phyloP scores from a whole-genome alignment of 1,140 invertebrate genomes.

The Neodiprion pinetum region DNA sequence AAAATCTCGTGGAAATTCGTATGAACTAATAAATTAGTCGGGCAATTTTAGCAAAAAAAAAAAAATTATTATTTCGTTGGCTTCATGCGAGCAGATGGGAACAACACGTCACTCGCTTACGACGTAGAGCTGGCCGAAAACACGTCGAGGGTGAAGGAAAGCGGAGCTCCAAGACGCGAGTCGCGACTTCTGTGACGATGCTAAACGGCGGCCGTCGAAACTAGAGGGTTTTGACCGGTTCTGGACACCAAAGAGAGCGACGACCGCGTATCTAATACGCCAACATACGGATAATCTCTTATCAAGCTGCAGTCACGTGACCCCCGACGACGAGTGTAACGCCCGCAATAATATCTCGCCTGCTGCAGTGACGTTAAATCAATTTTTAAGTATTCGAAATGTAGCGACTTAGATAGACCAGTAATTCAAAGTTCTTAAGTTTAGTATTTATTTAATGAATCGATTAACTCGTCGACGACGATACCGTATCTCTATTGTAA shows the following conservation, averaged over 20 bases:
- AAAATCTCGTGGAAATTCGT: no score
- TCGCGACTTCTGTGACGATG: neutral
- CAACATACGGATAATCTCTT: no score
- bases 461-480: no score
- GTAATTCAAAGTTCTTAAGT: neutral
- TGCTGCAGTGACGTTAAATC: neutral
- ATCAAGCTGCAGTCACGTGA: no score
- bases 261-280: no score
- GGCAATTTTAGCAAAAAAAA: no score
- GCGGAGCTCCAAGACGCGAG: constrained; percentile 15
- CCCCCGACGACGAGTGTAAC: no score
- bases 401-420: constrained; percentile 1
- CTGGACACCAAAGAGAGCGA: no score
- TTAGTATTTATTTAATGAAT: neutral
- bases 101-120: constrained; percentile 51
- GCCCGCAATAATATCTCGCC: no score
- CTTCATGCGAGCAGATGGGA: constrained; percentile 41
- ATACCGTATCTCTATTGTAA: neutral
- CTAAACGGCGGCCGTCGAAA: neutral
- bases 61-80: no score
- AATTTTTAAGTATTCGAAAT: neutral
- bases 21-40: no score
- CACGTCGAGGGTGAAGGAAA: constrained; percentile 40
- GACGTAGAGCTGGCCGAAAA: constrained; percentile 53
- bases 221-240: neutral